A percentile compares a stretch with the other conserved stretches of the same genome.
Conservation (phyloP, 2,888 invertebrate species). For the Chorisops tibialis region DNA sequence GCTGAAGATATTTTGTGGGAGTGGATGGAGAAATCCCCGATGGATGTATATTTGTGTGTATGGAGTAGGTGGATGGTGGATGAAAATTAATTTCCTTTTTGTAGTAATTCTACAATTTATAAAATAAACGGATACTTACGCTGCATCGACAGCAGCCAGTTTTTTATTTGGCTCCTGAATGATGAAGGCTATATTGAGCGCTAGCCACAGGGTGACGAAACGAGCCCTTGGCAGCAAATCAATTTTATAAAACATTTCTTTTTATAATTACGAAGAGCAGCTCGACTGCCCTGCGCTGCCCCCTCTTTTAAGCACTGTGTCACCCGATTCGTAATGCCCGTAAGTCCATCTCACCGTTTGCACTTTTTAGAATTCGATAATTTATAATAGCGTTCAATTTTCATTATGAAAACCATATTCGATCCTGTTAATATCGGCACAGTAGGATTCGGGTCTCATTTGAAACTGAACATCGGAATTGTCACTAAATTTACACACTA, state of each 20-base stretch:
- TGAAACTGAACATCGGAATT: no score
- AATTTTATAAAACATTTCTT: slow-evolving; percentile 32
- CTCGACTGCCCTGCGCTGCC: slow-evolving; percentile 25
- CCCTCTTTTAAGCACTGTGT: slow-evolving; percentile 36
- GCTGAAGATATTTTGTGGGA: slow-evolving; percentile 17
- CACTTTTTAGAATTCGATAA: slow-evolving; percentile 37
- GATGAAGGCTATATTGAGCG: slow-evolving; percentile 51
- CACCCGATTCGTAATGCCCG: slow-evolving; percentile 37
- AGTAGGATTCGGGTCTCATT: no score
- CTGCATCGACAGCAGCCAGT: slow-evolving; percentile 50
- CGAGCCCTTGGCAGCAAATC: slow-evolving; percentile 45
- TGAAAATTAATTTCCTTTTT: no score
- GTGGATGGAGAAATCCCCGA: background rate
- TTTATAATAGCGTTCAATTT: slow-evolving; percentile 23
- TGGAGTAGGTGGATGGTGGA: no score
- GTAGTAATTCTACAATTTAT: no score
- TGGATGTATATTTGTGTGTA: no score
- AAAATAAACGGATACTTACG: slow-evolving; percentile 45
- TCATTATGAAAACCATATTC: slow-evolving; percentile 11
- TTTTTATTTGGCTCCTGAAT: slow-evolving; percentile 49
- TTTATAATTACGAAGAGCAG: slow-evolving; percentile 24
- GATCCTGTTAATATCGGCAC: no score
- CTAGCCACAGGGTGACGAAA: slow-evolving; percentile 51
- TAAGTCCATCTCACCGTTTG: slow-evolving; percentile 42
- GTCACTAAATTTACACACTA: no score